Conservation (phyloP, 2,888 invertebrate genomes). For the Hypomecis atomaria region DNA sequence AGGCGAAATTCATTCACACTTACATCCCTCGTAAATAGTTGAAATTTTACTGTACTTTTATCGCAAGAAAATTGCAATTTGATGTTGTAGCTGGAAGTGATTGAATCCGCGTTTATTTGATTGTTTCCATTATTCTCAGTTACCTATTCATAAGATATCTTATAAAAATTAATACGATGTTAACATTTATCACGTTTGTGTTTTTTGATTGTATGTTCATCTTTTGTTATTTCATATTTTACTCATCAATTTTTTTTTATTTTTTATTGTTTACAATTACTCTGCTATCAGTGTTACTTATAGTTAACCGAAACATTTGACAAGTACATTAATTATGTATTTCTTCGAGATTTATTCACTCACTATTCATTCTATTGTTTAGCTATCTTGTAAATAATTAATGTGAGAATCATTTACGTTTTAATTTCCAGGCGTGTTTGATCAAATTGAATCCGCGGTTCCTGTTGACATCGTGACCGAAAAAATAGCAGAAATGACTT, state of each 20-base stretch:
- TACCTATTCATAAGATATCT: constrained; percentile 11
- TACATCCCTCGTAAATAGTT: not conserved
- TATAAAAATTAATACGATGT: constrained; percentile 12
- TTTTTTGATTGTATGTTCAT: constrained; percentile 14
- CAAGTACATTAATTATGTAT: no score
- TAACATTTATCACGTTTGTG: constrained; percentile 15
- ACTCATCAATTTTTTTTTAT: no score
- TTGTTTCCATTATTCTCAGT: not conserved
- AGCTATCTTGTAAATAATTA: no score
- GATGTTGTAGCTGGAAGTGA: not conserved
- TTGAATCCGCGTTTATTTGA: no score
- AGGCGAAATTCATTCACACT: not conserved
- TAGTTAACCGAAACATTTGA: no score
- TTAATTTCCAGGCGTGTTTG: constrained; percentile 7
- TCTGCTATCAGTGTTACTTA: no score
- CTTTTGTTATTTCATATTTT: constrained; percentile 6
- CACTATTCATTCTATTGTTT: no score
- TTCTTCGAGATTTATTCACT: no score
- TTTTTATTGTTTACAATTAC: no score
- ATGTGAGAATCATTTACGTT: not conserved
- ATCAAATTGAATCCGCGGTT: constrained; percentile 4
- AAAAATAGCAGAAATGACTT: not conserved
- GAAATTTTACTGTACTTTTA: constrained; percentile 2
- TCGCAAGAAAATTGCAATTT: constrained; percentile 10
- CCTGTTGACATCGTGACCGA: constrained; percentile 25